Evolutionary conservation across 1,140 invertebrate species (phyloP), one percentile per base, ranked within the genome.

Genomic region (Dreissena rostriformis): DNA sequence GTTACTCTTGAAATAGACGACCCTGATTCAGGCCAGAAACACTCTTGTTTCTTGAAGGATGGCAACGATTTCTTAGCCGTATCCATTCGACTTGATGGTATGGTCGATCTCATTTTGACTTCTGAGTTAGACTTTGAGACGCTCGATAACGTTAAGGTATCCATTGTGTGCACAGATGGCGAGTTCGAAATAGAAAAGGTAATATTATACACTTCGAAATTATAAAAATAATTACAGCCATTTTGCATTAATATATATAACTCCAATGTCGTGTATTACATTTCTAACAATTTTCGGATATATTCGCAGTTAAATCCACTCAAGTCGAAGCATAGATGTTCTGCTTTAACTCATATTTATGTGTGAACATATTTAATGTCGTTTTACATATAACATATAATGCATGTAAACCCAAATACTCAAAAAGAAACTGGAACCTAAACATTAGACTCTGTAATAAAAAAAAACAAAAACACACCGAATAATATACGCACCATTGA

Each of bases 111-210:
- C 39, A 77, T 85, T 0, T n/a, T 88, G 49, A 72, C 49, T 7
- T 57, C 53, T n/a, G 26, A 51, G 17, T 53, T 90, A 19, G 76
- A 89, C 75, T 89, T 78, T 75, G 88, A 89, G 73, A 77, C 51
- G 11, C 68, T 53, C 17, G 19, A 52, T 15, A 49, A 26, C 12
- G 52, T 85, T 76, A 49, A 77, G 4, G 52, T 88, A 22, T 22
- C 51, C 6, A 51, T 90, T 4, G 66, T 75, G 51, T 90, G 89
- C 70, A 78, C 86, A 61, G 88, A 89, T 84, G 88, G 87, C 71
- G 83, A 88, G 55, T 88, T 84, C 82, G 65, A 81, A 19, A 87
- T 84, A 22, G 28, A 67, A 28, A 88, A 88, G 85, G 88, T 88
- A 78, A 49, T 15, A 73, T 39, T 4, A 14, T 73, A n/a, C 19